Evolutionary conservation across 2,888 invertebrate genomes (phyloP).

Genomic region (Acanthosoma haemorrhoidale): DNA sequence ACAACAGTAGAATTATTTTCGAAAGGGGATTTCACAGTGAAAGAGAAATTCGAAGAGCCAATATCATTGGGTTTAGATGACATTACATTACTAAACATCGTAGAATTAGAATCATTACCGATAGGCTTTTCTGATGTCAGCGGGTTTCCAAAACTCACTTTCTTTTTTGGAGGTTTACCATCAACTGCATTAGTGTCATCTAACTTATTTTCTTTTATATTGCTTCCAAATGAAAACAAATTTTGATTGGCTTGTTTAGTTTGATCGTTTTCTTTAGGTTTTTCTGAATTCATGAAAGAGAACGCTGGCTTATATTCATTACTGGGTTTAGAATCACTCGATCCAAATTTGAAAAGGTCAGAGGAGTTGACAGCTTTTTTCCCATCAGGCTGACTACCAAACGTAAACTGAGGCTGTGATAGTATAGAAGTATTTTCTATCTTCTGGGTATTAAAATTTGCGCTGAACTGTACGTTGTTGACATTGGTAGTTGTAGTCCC

Average conservation of each 20-base stretch:
- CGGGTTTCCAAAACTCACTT: conserved; percentile 34
- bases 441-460: not conserved
- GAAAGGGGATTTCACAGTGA: conserved; percentile 17
- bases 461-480: not conserved
- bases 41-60: conserved; percentile 12
- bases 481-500: not conserved
- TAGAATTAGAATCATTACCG: not conserved
- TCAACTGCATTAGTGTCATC: conserved; percentile 18
- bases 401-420: not conserved
- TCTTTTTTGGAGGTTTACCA: conserved; percentile 27
- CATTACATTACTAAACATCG: conserved; percentile 11
- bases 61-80: conserved; percentile 4
- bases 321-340: conserved; percentile 1
- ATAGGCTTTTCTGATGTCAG: conserved; percentile 4
- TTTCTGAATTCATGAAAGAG: conserved; percentile 1
- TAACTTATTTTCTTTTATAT: not conserved
- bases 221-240: conserved; percentile 7
- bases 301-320: not conserved
- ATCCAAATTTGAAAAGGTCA: conserved; percentile 27
- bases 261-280: not conserved
- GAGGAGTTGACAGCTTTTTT: conserved; percentile 11
- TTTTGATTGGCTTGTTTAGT: not conserved
- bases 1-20: conserved; percentile 23
- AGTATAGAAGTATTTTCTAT: not conserved
- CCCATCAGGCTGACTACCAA: conserved; percentile 1